Base-by-base conservation (phyloP, 2,113 vertebrate genomes). In the Ictidomys tridecemlineatus region DNA sequence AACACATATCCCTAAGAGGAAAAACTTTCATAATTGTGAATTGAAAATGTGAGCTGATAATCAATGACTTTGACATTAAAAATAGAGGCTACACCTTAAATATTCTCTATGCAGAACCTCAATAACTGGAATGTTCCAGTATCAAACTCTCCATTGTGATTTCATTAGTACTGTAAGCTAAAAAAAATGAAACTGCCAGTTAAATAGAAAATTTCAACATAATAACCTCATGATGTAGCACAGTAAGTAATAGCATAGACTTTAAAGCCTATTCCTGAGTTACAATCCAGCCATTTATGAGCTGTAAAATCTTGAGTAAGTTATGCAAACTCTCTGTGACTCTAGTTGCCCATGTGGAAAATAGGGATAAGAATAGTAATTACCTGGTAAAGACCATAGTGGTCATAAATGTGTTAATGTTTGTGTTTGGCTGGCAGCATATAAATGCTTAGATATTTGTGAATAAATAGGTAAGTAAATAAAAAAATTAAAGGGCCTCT, bases 191-290 rank as follows among this genome's bases (percentile, higher is more conserved):
- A 51, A 63, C 63, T 76, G n/a, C 18, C n/a, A 84, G 18, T 18
- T 76, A 92, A 96, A 10, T 91, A 92, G 82, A 93, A 97, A 96
- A 82, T 37, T 88, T 34, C 67, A 96, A 85, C n/a, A 69, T 84
- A 32, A 67, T 80, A 95, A 73, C 10, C 28, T 94, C 37, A 91
- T 37, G 18, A 42, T 4, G 14, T 91, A 80, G 77, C 48, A 63
- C 34, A 89, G 61, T 73, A 86, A 90, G 37, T 53, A 39, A 51
- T 6, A 69, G 48, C 63, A 87, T 8, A 97, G 53, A 63, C 28
- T 73, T 69, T 51, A 77, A 11, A 72, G 10, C 37, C 45, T 89
- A 65, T 93, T n/a, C 85, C 32, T 67, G n/a, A 58, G 34, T 85
- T 96, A 32, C 8, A 70, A 1, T 80, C 67, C 51, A 80, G 42